A percentile compares a stretch with the other conserved stretches of the same genome.
These are phyloP conservation scores for Tryphoninae sp. DNA, from an alignment of 2,888 invertebrate genomes.

Conservation along the genomic window DNA sequence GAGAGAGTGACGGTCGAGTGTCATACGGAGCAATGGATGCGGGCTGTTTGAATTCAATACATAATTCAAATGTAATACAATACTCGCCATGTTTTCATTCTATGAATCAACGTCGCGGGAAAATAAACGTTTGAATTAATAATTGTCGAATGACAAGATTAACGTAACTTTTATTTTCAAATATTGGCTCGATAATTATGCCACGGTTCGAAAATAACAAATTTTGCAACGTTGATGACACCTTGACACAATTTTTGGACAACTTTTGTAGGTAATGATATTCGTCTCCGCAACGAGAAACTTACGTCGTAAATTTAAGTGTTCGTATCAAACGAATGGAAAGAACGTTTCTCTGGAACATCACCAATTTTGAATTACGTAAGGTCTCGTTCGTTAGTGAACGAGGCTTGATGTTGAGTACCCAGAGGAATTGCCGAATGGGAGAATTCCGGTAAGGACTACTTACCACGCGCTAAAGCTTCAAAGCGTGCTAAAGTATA, in stretches of 20 bases:
- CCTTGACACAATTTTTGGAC: not conserved
- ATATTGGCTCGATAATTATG: too few relatives aligned
- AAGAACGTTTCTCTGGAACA: not conserved
- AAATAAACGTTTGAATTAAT: too few relatives aligned
- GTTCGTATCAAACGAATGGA: not conserved
- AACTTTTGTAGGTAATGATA: not conserved
- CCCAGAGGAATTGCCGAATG: too few relatives aligned
- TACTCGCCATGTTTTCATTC: not conserved
- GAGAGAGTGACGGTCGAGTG: not conserved
- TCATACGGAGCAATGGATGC: not conserved
- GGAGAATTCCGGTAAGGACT: too few relatives aligned
- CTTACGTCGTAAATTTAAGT: conserved; percentile 9
- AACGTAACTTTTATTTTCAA: too few relatives aligned
- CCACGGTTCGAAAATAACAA: too few relatives aligned
- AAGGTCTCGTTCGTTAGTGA: not conserved
- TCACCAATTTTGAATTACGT: not conserved
- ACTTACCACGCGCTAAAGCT: not conserved
- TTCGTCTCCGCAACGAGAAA: not conserved
- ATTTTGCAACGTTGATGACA: too few relatives aligned
- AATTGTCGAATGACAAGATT: too few relatives aligned
- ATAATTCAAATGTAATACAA: not conserved
- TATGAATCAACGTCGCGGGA: too few relatives aligned
- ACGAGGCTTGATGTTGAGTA: too few relatives aligned
- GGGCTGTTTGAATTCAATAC: not conserved
- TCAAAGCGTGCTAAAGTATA: not conserved